Conservation (phyloP, 2,113 vertebrate species). For the Neopipo cinnamomea region DNA sequence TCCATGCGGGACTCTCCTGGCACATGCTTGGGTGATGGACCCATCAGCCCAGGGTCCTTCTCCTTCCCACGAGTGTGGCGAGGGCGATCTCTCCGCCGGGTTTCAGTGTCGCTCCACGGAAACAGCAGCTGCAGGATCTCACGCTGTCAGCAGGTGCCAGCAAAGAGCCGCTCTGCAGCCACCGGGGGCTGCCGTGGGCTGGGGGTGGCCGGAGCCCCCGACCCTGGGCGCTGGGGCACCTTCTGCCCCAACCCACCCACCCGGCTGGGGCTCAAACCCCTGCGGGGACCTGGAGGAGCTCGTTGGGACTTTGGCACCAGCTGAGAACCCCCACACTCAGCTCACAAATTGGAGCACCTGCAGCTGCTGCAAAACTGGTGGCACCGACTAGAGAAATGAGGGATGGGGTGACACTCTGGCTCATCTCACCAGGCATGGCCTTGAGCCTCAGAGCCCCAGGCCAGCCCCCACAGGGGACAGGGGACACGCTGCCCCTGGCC, state of each 20-base stretch:
- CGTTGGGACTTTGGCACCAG: neutral
- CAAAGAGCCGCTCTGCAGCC: slow-evolving; percentile 33
- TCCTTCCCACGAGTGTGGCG: neutral
- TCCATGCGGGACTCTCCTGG: neutral
- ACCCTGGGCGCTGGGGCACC: neutral
- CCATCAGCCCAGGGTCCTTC: neutral
- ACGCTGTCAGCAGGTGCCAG: slow-evolving; percentile 52
- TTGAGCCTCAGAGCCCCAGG: neutral
- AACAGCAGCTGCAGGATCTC: neutral
- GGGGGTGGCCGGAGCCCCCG: neutral
- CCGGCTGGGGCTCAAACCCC: neutral
- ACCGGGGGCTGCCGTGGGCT: neutral
- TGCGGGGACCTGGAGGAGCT: fast-evolving
- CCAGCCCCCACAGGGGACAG: neutral
- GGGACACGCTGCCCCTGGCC: neutral
- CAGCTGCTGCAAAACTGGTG: neutral
- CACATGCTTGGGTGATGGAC: fast-evolving
- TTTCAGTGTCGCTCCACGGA: fast-evolving
- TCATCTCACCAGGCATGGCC: neutral
- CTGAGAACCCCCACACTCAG: neutral
- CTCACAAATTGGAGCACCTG: fast-evolving
- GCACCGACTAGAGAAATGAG: fast-evolving
- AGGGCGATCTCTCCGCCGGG: neutral
- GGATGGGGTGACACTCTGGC: fast-evolving
- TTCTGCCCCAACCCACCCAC: neutral